phyloP scores from a whole-genome alignment of 64 coral and sea anemone genomes.

The Exaiptasia diaphana region DNA sequence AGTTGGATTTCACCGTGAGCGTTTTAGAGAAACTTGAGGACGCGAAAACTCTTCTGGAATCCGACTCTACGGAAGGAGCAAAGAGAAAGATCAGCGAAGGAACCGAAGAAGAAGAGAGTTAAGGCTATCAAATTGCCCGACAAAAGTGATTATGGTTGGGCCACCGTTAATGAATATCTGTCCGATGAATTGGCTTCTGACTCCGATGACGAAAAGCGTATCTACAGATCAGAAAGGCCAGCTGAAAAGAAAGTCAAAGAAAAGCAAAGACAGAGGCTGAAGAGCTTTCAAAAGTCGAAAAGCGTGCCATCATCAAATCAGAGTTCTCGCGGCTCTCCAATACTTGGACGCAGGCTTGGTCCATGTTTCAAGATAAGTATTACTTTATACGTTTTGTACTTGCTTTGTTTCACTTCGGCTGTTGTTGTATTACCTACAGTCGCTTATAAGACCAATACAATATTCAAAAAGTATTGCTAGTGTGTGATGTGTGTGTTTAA shows the following conservation, averaged over 20 bases:
- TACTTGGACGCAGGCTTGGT: background rate
- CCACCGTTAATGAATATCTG: slow-evolving; percentile 36
- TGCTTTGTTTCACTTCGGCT: background rate
- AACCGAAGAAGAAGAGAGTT: slow-evolving; percentile 1
- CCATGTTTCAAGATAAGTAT: slow-evolving; percentile 43
- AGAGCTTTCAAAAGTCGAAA: background rate
- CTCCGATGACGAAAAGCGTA: slow-evolving; percentile 30
- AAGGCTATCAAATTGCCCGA: slow-evolving; percentile 23
- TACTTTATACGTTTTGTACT: slow-evolving; percentile 4
- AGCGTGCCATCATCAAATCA: background rate
- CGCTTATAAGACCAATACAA: background rate
- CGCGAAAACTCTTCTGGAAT: background rate
- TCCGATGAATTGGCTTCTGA: slow-evolving; percentile 48
- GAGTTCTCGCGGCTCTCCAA: background rate
- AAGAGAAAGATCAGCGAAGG: slow-evolving; percentile 27
- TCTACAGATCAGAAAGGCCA: slow-evolving; percentile 10
- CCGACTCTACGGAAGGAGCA: background rate
- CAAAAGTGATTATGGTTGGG: slow-evolving; percentile 40
- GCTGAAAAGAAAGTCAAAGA: slow-evolving; percentile 43
- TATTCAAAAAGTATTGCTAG: background rate
- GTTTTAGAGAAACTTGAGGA: slow-evolving; percentile 43
- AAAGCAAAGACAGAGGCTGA: background rate
- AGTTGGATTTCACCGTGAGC: slow-evolving; percentile 35
- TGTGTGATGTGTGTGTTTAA: slow-evolving; percentile 10
- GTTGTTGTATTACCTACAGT: background rate